Base-by-base conservation (phyloP, 2,888 invertebrate genomes). In the Arge pagana region DNA sequence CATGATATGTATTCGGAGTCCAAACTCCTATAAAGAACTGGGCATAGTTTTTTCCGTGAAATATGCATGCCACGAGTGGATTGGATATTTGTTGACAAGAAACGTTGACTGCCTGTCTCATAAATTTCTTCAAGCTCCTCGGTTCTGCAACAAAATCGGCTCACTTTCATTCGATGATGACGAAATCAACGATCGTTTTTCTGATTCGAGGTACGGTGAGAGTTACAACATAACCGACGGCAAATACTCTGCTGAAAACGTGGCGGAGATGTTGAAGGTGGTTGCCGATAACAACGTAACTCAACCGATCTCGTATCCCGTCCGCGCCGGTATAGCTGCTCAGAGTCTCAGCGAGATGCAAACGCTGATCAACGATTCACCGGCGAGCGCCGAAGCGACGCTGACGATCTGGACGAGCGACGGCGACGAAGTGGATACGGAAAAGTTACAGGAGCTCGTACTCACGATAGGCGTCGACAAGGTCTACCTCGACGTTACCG, bases 221-320 rank as follows among this genome's bases (percentile, higher is more conserved):
- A 52, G 56, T 13, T 21, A 48, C 2, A 65, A 58, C 55, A 76
- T 77, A 53, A 81, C 64, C 2, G 70, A 81, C 36, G 86, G 83
- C 1, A 79, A 78, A 21, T 91, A 90, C 72, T 84, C 81, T 3
- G 67, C 79, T 2, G 77, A 80, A 0, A 82, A 91, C 43, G 82
- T 90, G n/a, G 77, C 83, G 0, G 79, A 81, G 13, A 93, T 93
- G 92, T 66, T 86, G 2, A 70, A 83, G 3, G 77, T 78, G 4
- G 78, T 90, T 15, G 80, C 76, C 48, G 78, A 79, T 26, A 78
- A 80, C 51, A 77, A 79, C 10, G 76, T 86, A 3, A 80, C 80
- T n/a, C 87, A 88, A 69, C 79, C 83, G 30, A 83, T 93, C 45
- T 93, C 93, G 0, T 93, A 93, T 66, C 89, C 94, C 0, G 87